Percentiles rank a stretch among this genome's conserved stretches.
phyloP scores from a whole-genome alignment of 2,797 vertebrate genomes.

The Hipposideros larvatus region DNA sequence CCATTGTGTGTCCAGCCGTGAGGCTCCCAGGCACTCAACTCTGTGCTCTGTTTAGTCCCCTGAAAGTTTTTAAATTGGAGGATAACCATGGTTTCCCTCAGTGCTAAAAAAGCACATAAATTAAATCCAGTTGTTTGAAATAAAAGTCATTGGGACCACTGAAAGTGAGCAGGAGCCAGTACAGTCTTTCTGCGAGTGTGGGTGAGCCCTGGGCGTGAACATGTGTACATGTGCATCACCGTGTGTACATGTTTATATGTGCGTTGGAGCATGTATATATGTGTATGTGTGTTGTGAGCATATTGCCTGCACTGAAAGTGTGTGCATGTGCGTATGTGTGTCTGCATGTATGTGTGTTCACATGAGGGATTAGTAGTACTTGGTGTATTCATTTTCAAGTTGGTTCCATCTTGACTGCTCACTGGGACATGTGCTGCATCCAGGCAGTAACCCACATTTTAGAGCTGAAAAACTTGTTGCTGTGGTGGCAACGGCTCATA shows the following conservation, averaged over 20 bases:
- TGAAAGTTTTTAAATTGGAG: background rate
- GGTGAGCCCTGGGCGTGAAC: background rate
- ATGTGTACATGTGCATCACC: background rate
- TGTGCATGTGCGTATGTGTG: background rate
- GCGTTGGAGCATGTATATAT: background rate
- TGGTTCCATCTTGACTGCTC: background rate
- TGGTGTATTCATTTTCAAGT: rapidly evolving
- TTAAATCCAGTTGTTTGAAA: background rate
- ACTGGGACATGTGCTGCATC: background rate
- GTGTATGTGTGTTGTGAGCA: no score
- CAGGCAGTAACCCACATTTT: background rate
- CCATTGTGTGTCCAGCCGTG: background rate
- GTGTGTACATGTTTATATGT: background rate
- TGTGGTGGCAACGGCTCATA: no score
- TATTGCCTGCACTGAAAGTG: no score
- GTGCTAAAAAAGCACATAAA: background rate
- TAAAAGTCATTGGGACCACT: background rate
- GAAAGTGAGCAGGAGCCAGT: background rate
- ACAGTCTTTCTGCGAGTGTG: background rate
- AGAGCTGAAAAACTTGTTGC: no score
- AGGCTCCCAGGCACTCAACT: background rate
- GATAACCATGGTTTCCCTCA: background rate
- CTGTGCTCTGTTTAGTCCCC: background rate
- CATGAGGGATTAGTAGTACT: background rate
- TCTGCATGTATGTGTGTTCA: background rate